Evolutionary conservation across 2,113 vertebrate genomes (phyloP).

Genomic region (Petroica traversi): DNA sequence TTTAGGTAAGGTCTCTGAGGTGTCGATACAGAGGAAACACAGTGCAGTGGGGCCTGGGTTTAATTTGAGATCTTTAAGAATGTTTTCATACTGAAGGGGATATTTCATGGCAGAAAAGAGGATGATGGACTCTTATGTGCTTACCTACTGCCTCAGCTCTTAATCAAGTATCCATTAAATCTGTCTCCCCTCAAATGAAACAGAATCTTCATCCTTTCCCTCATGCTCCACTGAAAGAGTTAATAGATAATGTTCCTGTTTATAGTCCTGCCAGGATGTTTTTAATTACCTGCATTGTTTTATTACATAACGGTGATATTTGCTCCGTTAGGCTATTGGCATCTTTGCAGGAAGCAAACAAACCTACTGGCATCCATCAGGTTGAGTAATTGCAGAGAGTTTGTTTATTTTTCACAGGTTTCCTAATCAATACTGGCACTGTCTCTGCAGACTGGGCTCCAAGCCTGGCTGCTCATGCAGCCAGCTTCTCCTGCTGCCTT

Average conservation of each 20-base stretch:
- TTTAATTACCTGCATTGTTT: conserved; percentile 41
- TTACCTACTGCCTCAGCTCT: neutral
- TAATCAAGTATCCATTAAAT: neutral
- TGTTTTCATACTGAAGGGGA: neutral
- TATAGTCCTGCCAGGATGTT: neutral
- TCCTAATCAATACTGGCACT: conserved; percentile 19
- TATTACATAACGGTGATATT: conserved; percentile 12
- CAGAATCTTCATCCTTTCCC: neutral
- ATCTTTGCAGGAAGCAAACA: conserved; percentile 38
- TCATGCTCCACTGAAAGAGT: conserved; percentile 13
- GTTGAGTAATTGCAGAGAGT: conserved; percentile 34
- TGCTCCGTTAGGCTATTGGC: conserved; percentile 19
- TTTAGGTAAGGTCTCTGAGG: neutral
- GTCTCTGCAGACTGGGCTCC: neutral
- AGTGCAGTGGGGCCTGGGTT: neutral
- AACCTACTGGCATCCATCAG: conserved; percentile 45
- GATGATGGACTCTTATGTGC: neutral
- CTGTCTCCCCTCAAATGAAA: neutral
- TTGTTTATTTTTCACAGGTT: conserved; percentile 39
- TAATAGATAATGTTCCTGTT: neutral
- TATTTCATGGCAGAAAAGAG: neutral
- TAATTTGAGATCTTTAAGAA: neutral
- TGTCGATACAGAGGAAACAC: neutral
- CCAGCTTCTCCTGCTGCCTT: neutral
- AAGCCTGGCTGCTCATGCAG: neutral